These are phyloP conservation scores for Lithobates sylvaticus DNA, from an alignment of 2,797 vertebrate genomes.

Conservation along the genomic window DNA sequence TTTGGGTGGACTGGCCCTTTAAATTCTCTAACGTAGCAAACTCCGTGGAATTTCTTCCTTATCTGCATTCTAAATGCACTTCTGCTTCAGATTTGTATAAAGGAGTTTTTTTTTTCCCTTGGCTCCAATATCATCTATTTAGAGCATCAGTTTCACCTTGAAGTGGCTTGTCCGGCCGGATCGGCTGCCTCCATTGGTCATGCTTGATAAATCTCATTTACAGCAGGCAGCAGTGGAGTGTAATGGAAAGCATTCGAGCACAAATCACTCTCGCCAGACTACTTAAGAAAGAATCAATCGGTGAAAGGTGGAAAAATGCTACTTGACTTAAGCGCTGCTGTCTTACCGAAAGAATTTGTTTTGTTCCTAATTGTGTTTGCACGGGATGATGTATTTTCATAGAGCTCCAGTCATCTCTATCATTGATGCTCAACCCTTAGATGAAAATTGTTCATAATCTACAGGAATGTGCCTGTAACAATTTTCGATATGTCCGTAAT, in stretches of 20 bases:
- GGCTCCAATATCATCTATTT: constrained; percentile 5
- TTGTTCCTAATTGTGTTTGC: too few relatives aligned
- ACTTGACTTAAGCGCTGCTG: too few relatives aligned
- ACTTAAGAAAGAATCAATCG: constrained; percentile 41
- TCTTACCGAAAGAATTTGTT: too few relatives aligned
- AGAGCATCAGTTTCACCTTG: constrained; percentile 43
- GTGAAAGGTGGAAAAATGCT: neutral
- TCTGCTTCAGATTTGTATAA: neutral
- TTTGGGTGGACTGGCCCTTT: too few relatives aligned
- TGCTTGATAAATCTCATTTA: constrained; percentile 42
- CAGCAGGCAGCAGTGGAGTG: constrained; percentile 17
- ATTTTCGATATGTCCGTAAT: too few relatives aligned
- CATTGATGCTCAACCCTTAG: too few relatives aligned
- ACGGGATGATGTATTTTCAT: too few relatives aligned
- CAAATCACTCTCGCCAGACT: constrained; percentile 21
- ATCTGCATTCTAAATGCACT: neutral
- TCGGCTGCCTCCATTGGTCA: constrained; percentile 27
- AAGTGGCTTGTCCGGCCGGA: constrained; percentile 39
- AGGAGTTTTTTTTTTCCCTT: neutral
- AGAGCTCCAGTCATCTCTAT: too few relatives aligned
- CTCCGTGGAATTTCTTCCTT: neutral
- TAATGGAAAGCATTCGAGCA: constrained; percentile 28
- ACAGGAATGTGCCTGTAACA: too few relatives aligned
- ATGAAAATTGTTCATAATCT: too few relatives aligned
- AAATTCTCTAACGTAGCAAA: too few relatives aligned